These are phyloP conservation scores for Mastomys coucha DNA, from an alignment of 2,113 vertebrate genomes.

Conservation along the genomic window DNA sequence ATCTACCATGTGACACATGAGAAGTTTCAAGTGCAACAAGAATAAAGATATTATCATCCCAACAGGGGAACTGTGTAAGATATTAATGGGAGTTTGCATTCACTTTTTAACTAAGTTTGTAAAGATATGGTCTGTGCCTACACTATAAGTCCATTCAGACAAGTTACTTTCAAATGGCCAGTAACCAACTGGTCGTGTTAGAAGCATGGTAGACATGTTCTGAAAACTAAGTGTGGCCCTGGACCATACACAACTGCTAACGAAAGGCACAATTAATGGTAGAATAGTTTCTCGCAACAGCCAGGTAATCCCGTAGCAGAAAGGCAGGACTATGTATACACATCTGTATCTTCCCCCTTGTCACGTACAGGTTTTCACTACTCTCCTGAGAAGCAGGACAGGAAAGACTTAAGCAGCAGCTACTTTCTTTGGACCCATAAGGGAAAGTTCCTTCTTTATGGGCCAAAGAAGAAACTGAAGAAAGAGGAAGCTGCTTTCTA, in stretches of 20 bases:
- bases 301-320: not conserved
- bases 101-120: not conserved
- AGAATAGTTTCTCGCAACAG: not conserved
- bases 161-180: not conserved
- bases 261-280: not conserved
- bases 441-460: not conserved
- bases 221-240: not conserved
- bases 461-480: not conserved
- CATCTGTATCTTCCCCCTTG: fast-evolving
- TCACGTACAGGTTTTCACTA: not conserved
- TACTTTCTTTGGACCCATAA: not conserved
- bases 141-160: not conserved
- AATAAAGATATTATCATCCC: not conserved
- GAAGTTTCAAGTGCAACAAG: not conserved
- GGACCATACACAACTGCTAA: not conserved
- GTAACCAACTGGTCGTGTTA: too few relatives aligned
- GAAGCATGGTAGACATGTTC: too few relatives aligned
- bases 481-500: not conserved
- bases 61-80: not conserved
- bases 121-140: too few relatives aligned
- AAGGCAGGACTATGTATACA: not conserved
- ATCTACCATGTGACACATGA: not conserved
- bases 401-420: not conserved
- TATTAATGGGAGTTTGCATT: not conserved
- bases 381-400: not conserved